Percentiles rank a stretch among this genome's conserved stretches.
These are phyloP conservation scores for Caenorhabditis sp. DNA, from an alignment of 2,888 invertebrate species.

Conservation along the genomic window DNA sequence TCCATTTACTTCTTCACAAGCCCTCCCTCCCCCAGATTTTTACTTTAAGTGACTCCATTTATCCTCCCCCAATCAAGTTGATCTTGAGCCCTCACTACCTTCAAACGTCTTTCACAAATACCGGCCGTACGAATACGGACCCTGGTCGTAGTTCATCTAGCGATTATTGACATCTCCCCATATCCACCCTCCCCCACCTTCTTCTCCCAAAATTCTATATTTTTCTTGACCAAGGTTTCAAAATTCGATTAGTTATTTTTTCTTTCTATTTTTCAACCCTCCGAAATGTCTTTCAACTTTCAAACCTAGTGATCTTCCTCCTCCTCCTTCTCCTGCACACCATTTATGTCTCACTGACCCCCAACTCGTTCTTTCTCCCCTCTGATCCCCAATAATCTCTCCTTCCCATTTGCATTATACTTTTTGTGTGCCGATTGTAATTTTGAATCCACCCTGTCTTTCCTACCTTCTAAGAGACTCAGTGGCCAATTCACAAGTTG, in stretches of 20 bases:
- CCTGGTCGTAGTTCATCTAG: slow-evolving; percentile 55
- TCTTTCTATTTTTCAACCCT: not conserved
- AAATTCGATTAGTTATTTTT: slow-evolving; percentile 36
- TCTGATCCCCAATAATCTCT: slow-evolving; percentile 28
- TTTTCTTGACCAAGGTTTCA: not conserved
- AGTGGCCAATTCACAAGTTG: not conserved
- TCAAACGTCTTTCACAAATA: slow-evolving; percentile 52
- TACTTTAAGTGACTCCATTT: not conserved
- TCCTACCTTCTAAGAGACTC: slow-evolving; percentile 2
- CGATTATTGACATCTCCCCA: slow-evolving; percentile 18
- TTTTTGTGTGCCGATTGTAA: slow-evolving; percentile 20
- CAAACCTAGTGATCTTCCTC: slow-evolving; percentile 44
- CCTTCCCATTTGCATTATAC: not conserved
- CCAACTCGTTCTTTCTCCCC: slow-evolving; percentile 36
- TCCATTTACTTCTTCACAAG: not conserved
- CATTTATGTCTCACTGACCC: slow-evolving; percentile 11
- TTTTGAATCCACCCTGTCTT: slow-evolving; percentile 31
- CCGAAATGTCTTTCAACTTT: slow-evolving; percentile 47
- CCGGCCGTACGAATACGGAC: slow-evolving; percentile 26
- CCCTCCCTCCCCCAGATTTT: not conserved
- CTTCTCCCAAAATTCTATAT: not conserved
- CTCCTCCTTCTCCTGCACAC: not conserved
- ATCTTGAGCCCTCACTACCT: slow-evolving; percentile 38
- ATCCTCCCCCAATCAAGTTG: slow-evolving; percentile 22
- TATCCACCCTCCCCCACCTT: not conserved